Base-by-base conservation (phyloP, 2,888 invertebrate genomes). In the Athrips mouffetella region DNA sequence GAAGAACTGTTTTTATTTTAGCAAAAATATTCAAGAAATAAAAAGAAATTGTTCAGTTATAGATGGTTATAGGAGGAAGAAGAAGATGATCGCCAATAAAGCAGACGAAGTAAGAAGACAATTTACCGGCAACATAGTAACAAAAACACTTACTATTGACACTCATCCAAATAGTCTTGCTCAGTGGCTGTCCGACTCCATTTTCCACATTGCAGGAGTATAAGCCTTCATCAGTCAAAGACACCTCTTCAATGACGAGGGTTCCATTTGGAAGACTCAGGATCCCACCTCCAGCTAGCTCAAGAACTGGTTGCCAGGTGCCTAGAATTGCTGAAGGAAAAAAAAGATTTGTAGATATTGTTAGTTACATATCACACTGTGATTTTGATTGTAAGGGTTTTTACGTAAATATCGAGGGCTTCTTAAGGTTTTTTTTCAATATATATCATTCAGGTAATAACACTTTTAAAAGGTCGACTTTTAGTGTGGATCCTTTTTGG, bases 141-240 rank as follows among this genome's bases (percentile, higher is more conserved):
- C n/a, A n/a, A 25, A 8, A 31, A 6, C 2, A 48, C 48, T 77
- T 53, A 89, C 89, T 87, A 47, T 89, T 89, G 3, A 89, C 88
- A 60, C 81, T 86, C 79, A 89, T 88, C 85, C 85, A 89, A 0
- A 89, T 72, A 49, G 85, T 87, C 57, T 88, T 89, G 67, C 86
- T 89, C 0, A 89, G 58, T 0, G 89, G 88, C 30, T 85, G 84
- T 0, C 89, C 89, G 0, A 89, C 88, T 2, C 89, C 89, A 44
- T 89, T 89, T 54, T 89, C 89, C 4, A 89, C 86, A 31, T 88
- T 88, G 54, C 89, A 89, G 0, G 89, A 89, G 62, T 89, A 89
- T 1, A 88, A 56, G 0, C 89, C 89, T 41, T 89, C 89, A 44
- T 89, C 89, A 1, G 79, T 67, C 0, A 87, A 67, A 1, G 89